These are phyloP conservation scores for Sciurus niger DNA, from an alignment of 2,113 vertebrate species.

Conservation along the genomic window DNA sequence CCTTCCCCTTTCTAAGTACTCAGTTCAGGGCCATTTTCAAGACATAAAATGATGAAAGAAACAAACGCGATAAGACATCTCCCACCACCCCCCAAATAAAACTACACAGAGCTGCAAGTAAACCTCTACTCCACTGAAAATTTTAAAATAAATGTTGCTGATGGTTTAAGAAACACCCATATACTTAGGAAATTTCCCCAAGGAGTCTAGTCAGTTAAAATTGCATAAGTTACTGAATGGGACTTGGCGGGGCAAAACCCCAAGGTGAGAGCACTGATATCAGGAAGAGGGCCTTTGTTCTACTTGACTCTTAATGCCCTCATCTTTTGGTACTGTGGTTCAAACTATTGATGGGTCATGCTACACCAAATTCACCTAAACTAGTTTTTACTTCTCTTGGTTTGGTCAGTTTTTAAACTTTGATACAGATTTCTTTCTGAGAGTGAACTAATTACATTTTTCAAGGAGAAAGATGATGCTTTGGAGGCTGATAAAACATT, in stretches of 20 bases:
- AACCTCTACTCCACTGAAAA: constrained; percentile 25
- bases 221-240: neutral
- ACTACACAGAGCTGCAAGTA: constrained; percentile 22
- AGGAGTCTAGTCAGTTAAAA: constrained; percentile 21
- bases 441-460: constrained; percentile 40
- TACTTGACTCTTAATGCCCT: neutral
- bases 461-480: constrained; percentile 40
- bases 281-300: neutral
- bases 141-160: constrained; percentile 48
- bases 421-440: constrained; percentile 48
- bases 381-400: constrained; percentile 46
- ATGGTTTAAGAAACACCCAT: constrained; percentile 39
- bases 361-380: neutral
- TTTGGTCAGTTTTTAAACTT: neutral
- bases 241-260: fast-evolving
- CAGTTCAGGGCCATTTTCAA: neutral
- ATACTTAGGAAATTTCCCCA: neutral
- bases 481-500: constrained; percentile 33
- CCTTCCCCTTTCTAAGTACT: constrained; percentile 29
- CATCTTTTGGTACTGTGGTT: neutral
- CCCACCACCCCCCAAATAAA: neutral
- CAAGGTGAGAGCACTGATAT: neutral
- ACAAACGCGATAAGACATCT: neutral
- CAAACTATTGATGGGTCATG: neutral
- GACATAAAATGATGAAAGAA: constrained; percentile 15